Percentiles rank a stretch among this genome's conserved stretches.
phyloP scores from a whole-genome alignment of 2,113 vertebrate species.

The Pluvianellus socialis region DNA sequence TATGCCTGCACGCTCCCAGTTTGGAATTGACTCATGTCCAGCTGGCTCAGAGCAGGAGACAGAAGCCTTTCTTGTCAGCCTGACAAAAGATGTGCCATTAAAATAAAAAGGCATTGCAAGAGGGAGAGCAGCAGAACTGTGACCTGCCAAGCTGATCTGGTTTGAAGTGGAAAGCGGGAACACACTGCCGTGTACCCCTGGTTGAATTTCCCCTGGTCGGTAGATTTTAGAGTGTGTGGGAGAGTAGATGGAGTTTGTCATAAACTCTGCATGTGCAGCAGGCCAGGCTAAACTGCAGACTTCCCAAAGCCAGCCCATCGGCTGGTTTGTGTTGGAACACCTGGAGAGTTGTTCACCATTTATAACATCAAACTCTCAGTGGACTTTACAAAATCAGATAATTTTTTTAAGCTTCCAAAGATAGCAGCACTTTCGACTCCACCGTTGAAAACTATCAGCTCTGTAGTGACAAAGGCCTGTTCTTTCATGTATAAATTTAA shows the following conservation, averaged over 20 bases:
- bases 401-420: background rate
- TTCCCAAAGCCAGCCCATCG: background rate
- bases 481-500: background rate
- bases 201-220: background rate
- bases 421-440: background rate
- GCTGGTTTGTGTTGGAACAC: background rate
- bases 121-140: background rate
- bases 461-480: background rate
- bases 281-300: background rate
- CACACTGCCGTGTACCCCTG: background rate
- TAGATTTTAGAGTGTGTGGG: background rate
- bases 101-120: conserved; percentile 39
- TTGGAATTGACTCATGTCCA: conserved; percentile 44
- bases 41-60: conserved; percentile 42
- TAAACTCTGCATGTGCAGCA: background rate
- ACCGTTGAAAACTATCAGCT: background rate
- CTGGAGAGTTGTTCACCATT: background rate
- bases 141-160: background rate
- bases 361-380: background rate
- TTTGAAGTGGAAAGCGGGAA: background rate
- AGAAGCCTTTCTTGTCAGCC: conserved; percentile 49
- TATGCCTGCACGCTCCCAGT: background rate
- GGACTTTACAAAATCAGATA: background rate
- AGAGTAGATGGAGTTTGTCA: background rate
- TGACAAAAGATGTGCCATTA: conserved; percentile 40